Evolutionary conservation across 35 echinoderm and acorn worm genomes (phyloP), one percentile per base, ranked within the genome.

Genomic region (Chiridota heheva): DNA sequence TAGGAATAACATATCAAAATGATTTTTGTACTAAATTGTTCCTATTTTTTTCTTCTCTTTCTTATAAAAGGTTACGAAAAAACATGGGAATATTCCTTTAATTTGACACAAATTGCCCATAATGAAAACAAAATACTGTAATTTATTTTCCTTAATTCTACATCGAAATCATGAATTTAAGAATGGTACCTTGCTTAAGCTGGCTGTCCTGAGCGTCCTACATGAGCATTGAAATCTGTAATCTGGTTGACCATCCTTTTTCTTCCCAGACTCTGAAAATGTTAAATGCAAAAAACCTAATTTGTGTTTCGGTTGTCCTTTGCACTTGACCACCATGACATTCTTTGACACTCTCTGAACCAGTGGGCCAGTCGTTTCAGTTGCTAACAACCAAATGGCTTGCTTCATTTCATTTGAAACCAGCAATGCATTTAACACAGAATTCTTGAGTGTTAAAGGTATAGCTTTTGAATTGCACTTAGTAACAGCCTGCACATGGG

Each of bases 331-430:
- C 0, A 98, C 95, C 95, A 98, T 91, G 31, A 98, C 85, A 46
- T 98, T 98, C 48, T 98, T 98, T 7, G 89, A 88, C 2, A 98
- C 95, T 32, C 95, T 69, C 66, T 98, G 95, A 2, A 98, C 95
- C 7, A 98, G 53, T 26, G 95, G 95, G 60, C 95, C 95, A 0
- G 95, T 98, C 12, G 95, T 98, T 55, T 98, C 95, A 40, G 95
- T 98, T 2, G 95, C 95, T 20, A 98, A 47, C 33, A 98, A 70
- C 95, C 95, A 98, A 17, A 98, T 98, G 4, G 95, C 84, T 63
- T 98, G 95, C 67, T 98, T 98, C 32, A 98, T 91, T 58, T 98
- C 95, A 77, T 98, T 98, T 8, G 95, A 92, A 24, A 98, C 89
- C 3, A 89, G 95, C 40, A 98, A 63, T 2, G 84, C 62, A 61